Conservation (phyloP, 2,888 invertebrate species). For the Polymixis lichenea region DNA sequence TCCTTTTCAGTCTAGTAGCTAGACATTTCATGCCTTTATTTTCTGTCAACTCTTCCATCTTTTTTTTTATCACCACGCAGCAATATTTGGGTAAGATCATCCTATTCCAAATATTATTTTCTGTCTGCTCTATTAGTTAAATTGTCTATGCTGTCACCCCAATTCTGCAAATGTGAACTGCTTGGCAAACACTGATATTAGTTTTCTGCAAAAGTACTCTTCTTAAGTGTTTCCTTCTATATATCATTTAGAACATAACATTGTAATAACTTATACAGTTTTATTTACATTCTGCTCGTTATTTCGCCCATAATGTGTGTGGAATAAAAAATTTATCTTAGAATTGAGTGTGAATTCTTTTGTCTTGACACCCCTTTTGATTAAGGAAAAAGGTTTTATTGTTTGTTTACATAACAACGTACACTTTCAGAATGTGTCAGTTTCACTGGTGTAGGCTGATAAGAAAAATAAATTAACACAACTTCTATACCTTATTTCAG, state of each 20-base stretch:
- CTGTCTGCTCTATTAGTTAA: conserved; percentile 70
- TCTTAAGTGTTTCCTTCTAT: conserved; percentile 85
- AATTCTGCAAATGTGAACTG: conserved; percentile 85
- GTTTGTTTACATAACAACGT: conserved; percentile 31
- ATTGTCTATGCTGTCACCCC: conserved; percentile 82
- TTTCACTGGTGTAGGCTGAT: conserved; percentile 1
- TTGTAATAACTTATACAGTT: conserved; percentile 60
- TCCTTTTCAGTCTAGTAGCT: background rate
- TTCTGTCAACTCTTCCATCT: conserved; percentile 24
- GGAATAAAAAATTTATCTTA: conserved; percentile 53
- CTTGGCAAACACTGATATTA: conserved; percentile 89
- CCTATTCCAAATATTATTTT: conserved; percentile 59
- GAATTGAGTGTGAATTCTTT: conserved; percentile 57
- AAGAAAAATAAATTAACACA: conserved; percentile 17
- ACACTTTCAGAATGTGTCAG: conserved; percentile 1
- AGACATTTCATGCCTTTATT: background rate
- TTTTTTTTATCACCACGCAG: conserved; percentile 35
- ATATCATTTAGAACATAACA: conserved; percentile 77
- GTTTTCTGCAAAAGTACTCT: conserved; percentile 85
- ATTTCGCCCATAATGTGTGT: conserved; percentile 41
- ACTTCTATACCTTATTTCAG: conserved; percentile 22
- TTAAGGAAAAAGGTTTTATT: conserved; percentile 60
- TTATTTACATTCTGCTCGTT: conserved; percentile 65
- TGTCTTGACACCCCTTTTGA: conserved; percentile 59
- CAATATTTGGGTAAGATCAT: conserved; percentile 49